A percentile compares a stretch with the other conserved stretches of the same genome.
Evolutionary conservation across 2,113 vertebrate species (phyloP).

Genomic region (Odontesthes bonariensis): DNA sequence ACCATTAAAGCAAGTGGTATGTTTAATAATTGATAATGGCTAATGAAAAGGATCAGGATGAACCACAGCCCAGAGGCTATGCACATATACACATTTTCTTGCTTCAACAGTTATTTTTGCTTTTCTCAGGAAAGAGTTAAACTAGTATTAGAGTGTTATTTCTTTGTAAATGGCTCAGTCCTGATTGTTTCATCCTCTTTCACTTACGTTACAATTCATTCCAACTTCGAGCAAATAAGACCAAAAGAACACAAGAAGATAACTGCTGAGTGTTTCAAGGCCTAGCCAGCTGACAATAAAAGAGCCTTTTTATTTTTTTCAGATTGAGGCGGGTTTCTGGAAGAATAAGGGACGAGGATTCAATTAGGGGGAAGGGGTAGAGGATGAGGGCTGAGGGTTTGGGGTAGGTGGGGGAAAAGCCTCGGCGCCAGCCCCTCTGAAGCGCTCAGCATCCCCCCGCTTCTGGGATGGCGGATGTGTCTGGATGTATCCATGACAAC

Average conservation of each 20-base stretch:
- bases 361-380: constrained; percentile 65
- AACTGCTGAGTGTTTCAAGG: constrained; percentile 23
- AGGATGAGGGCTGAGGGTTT: constrained; percentile 51
- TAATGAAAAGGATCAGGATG: constrained; percentile 83
- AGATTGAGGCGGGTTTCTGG: constrained; percentile 42
- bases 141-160: not conserved
- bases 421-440: constrained; percentile 77
- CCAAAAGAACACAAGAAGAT: constrained; percentile 18
- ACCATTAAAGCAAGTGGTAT: constrained; percentile 73
- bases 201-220: constrained; percentile 17
- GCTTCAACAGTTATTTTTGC: constrained; percentile 42
- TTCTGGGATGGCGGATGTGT: constrained; percentile 84
- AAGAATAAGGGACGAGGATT: constrained; percentile 66
- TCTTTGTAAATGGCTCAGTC: constrained; percentile 10
- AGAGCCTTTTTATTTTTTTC: constrained; percentile 35
- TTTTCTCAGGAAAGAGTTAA: constrained; percentile 35
- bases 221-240: constrained; percentile 9
- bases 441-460: constrained; percentile 81
- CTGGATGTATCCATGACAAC: constrained; percentile 89
- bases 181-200: constrained; percentile 24
- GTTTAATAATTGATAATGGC: constrained; percentile 81
- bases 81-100: constrained; percentile 22
- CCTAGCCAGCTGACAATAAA: constrained; percentile 36
- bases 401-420: constrained; percentile 9
- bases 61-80: constrained; percentile 71